These are phyloP conservation scores for Zaprionus kolodkinae DNA, from an alignment of 1,140 invertebrate species.

Conservation along the genomic window DNA sequence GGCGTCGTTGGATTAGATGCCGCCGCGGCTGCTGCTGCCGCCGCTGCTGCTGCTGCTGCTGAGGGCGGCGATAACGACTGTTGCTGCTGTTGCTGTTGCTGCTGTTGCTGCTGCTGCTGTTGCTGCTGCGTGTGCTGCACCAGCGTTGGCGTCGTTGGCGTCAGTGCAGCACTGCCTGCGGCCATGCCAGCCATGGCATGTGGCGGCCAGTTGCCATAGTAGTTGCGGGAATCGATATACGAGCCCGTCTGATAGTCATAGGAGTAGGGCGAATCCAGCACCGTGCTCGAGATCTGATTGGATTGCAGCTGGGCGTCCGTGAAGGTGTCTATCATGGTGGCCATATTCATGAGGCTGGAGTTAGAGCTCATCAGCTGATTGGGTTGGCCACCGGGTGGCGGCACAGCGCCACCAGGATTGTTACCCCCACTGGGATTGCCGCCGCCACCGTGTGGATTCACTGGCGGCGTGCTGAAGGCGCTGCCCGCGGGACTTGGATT, in stretches of 20 bases:
- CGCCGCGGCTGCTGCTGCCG: constrained; percentile 8
- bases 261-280: constrained; percentile 90
- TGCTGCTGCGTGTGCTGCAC: constrained; percentile 35
- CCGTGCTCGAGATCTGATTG: constrained; percentile 92
- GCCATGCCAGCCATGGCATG: constrained; percentile 70
- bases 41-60: constrained; percentile 13
- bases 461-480: constrained; percentile 80
- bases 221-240: constrained; percentile 83
- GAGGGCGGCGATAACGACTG: constrained; percentile 28
- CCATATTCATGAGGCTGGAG: constrained; percentile 88
- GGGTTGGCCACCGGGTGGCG: constrained; percentile 46
- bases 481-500: constrained; percentile 83
- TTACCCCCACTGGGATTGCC: constrained; percentile 57
- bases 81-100: constrained; percentile 25
- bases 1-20: neutral
- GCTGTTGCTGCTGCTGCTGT: constrained; percentile 26
- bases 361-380: constrained; percentile 85
- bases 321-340: constrained; percentile 89
- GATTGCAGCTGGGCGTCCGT: constrained; percentile 91
- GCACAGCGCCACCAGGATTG: constrained; percentile 17
- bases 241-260: constrained; percentile 87
- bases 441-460: constrained; percentile 58
- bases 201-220: constrained; percentile 82
- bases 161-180: constrained; percentile 46
- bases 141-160: constrained; percentile 65